Evolutionary conservation across 64 coral and sea anemone genomes (phyloP).

Genomic region (Hydrozoanthus tunicans): DNA sequence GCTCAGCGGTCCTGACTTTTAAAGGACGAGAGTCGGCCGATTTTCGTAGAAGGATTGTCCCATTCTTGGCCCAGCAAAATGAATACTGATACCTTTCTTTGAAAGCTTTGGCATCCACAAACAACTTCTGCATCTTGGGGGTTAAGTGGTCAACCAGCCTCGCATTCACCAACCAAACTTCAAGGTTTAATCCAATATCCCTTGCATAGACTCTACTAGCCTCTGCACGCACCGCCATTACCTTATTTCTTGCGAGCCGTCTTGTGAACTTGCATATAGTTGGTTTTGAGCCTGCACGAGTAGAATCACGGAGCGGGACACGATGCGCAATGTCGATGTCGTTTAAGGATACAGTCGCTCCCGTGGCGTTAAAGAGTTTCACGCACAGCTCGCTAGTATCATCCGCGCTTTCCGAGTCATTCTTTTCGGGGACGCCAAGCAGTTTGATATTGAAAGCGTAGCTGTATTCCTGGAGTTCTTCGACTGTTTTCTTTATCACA

Average conservation of each 20-base stretch:
- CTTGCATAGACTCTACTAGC: background rate
- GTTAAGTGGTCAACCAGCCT: slow-evolving; percentile 1
- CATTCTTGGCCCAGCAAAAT: background rate
- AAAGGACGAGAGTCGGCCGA: background rate
- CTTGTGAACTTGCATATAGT: background rate
- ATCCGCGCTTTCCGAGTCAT: background rate
- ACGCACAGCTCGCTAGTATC: background rate
- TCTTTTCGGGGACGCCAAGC: background rate
- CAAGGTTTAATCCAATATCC: too few relatives aligned
- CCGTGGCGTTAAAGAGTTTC: slow-evolving; percentile 15
- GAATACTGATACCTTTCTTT: background rate
- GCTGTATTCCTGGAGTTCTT: background rate
- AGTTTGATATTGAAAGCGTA: background rate
- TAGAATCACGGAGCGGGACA: background rate
- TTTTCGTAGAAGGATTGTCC: background rate
- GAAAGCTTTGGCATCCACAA: background rate
- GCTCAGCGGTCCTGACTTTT: background rate
- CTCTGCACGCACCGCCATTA: background rate
- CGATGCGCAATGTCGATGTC: background rate
- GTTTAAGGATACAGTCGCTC: background rate
- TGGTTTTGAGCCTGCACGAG: background rate
- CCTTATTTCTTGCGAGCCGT: background rate
- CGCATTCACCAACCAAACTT: background rate
- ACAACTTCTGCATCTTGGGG: background rate
- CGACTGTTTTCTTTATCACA: background rate